Percentiles rank a stretch among this genome's conserved stretches.
Conservation (phyloP, 2,888 invertebrate genomes). For the Tachina lurida region DNA sequence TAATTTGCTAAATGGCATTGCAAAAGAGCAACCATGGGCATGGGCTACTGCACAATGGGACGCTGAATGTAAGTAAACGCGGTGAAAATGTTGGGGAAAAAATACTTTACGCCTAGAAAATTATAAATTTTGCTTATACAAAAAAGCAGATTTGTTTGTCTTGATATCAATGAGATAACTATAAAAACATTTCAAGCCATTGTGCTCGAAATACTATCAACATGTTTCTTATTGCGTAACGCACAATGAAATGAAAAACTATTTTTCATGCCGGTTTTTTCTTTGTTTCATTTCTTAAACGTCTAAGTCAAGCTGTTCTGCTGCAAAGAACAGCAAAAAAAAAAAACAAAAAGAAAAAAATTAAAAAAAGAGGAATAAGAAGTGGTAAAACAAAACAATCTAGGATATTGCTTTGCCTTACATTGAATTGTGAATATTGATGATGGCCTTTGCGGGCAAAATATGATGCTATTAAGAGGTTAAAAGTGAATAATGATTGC, state of each 20-base stretch:
- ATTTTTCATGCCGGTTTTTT: constrained; percentile 37
- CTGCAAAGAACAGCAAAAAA: neutral
- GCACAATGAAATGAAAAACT: constrained; percentile 69
- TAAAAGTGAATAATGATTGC: constrained; percentile 60
- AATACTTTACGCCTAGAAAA: too few species aligned
- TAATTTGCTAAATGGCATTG: constrained; percentile 21
- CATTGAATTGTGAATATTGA: constrained; percentile 39
- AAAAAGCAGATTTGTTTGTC: too few species aligned
- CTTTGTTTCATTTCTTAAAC: constrained; percentile 1
- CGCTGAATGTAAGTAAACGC: too few species aligned
- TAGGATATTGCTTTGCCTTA: constrained; percentile 47
- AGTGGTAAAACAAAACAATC: constrained; percentile 42
- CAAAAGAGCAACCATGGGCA: neutral
- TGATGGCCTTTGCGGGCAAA: constrained; percentile 5
- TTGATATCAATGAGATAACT: neutral
- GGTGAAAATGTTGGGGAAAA: too few species aligned
- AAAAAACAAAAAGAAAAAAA: neutral
- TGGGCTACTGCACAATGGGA: constrained; percentile 28
- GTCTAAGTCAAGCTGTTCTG: constrained; percentile 14
- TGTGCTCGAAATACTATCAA: constrained; percentile 17
- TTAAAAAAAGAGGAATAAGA: neutral
- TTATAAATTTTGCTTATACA: too few species aligned
- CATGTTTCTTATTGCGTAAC: constrained; percentile 33
- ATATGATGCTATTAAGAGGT: constrained; percentile 61
- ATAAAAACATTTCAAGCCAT: neutral